Conservation (phyloP, 2,888 invertebrate genomes). For the Chelonus formosanus region DNA sequence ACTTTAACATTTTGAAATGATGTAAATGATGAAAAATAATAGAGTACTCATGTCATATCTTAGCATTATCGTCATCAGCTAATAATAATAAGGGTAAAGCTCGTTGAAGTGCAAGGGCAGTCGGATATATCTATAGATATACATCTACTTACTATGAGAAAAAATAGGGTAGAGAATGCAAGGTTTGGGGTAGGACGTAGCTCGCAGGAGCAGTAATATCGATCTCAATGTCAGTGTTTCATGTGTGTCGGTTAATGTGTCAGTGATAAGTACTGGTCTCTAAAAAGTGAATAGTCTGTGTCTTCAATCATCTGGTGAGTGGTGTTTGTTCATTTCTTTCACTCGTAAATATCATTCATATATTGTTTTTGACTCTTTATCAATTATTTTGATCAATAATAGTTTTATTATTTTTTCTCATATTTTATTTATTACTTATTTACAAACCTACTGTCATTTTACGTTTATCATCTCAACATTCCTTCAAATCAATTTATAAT, state of each 20-base stretch:
- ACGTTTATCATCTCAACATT: too few species aligned
- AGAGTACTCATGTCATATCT: too few species aligned
- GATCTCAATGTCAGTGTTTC: constrained; percentile 44
- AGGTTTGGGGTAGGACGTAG: constrained; percentile 51
- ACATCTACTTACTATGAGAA: constrained; percentile 16
- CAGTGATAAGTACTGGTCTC: background rate
- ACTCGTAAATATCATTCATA: background rate
- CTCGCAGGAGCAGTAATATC: constrained; percentile 63
- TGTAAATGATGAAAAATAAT: too few species aligned
- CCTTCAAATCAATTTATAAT: too few species aligned
- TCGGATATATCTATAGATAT: too few species aligned
- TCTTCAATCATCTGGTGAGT: too few species aligned
- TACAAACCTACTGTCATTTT: too few species aligned
- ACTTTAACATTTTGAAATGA: too few species aligned
- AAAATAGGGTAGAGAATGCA: constrained; percentile 41
- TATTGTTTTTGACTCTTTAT: constrained; percentile 5
- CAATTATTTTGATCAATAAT: background rate
- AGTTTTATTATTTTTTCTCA: background rate
- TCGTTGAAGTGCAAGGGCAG: too few species aligned
- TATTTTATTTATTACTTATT: background rate
- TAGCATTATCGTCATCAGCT: too few species aligned
- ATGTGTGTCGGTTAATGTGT: too few species aligned
- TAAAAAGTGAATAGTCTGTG: background rate
- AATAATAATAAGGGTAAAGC: too few species aligned
- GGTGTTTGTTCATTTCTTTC: constrained; percentile 4